Evolutionary conservation across 2,888 invertebrate species (phyloP).

Genomic region (Plebejus anna): DNA sequence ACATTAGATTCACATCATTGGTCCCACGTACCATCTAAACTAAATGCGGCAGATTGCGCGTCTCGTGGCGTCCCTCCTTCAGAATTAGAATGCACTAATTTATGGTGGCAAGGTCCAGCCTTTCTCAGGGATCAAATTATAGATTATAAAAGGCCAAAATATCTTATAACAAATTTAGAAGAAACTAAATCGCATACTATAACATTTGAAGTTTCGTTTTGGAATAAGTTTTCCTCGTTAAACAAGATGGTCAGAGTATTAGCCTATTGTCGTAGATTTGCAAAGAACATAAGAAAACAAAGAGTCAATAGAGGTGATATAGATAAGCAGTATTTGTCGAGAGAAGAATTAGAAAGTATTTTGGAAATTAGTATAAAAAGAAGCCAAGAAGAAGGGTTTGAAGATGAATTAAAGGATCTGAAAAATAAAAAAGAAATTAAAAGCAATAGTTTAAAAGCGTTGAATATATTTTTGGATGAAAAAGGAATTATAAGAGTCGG

Average conservation of each 20-base stretch:
- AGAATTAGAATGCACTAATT: conserved; percentile 29
- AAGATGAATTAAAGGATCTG: too few species aligned
- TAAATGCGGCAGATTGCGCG: neutral
- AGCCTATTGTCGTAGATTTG: too few species aligned
- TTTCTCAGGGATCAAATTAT: conserved; percentile 3
- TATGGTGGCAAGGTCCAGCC: neutral
- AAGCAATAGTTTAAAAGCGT: too few species aligned
- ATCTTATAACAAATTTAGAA: too few species aligned
- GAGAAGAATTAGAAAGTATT: too few species aligned
- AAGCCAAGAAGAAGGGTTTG: too few species aligned
- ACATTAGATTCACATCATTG: conserved; percentile 34
- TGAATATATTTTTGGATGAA: neutral
- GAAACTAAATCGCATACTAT: neutral
- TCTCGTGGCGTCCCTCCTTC: conserved; percentile 2
- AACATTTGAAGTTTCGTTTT: neutral
- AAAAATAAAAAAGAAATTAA: too few species aligned
- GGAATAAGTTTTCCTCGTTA: neutral
- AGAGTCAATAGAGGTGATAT: too few species aligned
- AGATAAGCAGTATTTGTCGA: too few species aligned
- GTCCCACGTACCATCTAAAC: conserved; percentile 38
- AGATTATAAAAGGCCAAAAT: neutral
- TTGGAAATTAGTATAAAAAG: too few species aligned
- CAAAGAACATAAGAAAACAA: too few species aligned
- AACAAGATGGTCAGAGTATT: conserved; percentile 3
- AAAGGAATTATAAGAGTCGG: conserved; percentile 1